These are phyloP conservation scores for Coracopsis vasa DNA, from an alignment of 2,113 vertebrate genomes.

Conservation along the genomic window DNA sequence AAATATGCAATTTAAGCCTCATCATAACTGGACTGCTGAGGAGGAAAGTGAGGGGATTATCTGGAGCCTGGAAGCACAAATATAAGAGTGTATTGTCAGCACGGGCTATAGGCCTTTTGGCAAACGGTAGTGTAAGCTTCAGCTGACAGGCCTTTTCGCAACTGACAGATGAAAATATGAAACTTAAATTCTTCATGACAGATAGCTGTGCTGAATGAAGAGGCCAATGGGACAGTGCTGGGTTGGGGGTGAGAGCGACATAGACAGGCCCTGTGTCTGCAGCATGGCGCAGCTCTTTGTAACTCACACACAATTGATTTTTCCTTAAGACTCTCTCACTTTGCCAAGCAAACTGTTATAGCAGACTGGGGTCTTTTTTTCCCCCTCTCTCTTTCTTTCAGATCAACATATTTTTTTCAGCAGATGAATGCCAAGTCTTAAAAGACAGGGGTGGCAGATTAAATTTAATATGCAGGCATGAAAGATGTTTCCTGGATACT, in stretches of 20 bases:
- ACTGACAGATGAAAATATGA: slow-evolving; percentile 94
- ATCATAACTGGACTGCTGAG: slow-evolving; percentile 88
- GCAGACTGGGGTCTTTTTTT: neutral
- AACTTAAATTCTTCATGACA: slow-evolving; percentile 99
- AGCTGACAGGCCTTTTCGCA: slow-evolving; percentile 97
- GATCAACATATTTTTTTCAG: slow-evolving; percentile 54
- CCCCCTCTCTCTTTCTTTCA: slow-evolving; percentile 30
- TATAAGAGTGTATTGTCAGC: slow-evolving; percentile 92
- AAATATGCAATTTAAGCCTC: slow-evolving; percentile 98
- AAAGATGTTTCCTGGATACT: slow-evolving; percentile 90
- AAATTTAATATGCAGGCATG: slow-evolving; percentile 88
- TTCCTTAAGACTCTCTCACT: slow-evolving; percentile 46
- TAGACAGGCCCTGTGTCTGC: neutral
- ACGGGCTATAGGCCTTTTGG: slow-evolving; percentile 87
- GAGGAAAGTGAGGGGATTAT: slow-evolving; percentile 91
- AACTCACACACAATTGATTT: slow-evolving; percentile 40
- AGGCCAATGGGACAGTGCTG: slow-evolving; percentile 64
- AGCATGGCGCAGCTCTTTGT: slow-evolving; percentile 28
- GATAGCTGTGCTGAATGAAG: slow-evolving; percentile 87
- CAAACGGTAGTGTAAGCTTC: slow-evolving; percentile 90
- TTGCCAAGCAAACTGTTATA: slow-evolving; percentile 57
- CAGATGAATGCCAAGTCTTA: slow-evolving; percentile 66
- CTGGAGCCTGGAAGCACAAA: slow-evolving; percentile 82
- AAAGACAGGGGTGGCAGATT: slow-evolving; percentile 77
- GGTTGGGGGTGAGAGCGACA: neutral